phyloP scores from a whole-genome alignment of 2,888 invertebrate species.

The Pseudeuparius sepicola region DNA sequence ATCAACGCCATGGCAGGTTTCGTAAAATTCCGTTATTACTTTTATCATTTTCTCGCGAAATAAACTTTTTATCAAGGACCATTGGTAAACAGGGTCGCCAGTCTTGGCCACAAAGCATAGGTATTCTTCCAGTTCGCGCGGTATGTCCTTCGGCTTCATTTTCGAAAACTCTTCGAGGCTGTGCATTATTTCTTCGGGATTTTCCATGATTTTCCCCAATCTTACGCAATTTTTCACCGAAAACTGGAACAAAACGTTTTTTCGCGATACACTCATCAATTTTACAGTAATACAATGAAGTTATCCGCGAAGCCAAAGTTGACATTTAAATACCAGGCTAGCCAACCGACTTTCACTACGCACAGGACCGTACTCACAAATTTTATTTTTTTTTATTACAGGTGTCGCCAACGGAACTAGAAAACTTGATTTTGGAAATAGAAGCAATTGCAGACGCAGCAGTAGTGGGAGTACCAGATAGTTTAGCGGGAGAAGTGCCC shows the following conservation, averaged over 20 bases:
- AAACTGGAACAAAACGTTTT: conserved; percentile 18
- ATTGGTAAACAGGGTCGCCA: conserved; percentile 89
- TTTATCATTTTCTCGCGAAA: conserved; percentile 78
- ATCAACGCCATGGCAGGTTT: conserved; percentile 64
- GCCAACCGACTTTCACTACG: no score
- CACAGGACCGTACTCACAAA: conserved; percentile 12
- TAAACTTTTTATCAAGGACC: conserved; percentile 78
- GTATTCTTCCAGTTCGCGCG: conserved; percentile 81
- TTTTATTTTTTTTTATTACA: conserved; percentile 36
- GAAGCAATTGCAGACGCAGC: conserved; percentile 67
- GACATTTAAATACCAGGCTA: no score
- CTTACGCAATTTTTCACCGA: conserved; percentile 16
- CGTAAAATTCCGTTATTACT: conserved; percentile 82
- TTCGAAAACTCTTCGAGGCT: conserved; percentile 77
- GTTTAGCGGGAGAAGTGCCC: conserved; percentile 63
- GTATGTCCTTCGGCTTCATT: conserved; percentile 66
- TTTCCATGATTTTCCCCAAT: conserved; percentile 54
- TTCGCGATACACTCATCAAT: no score
- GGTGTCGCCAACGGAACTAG: conserved; percentile 81
- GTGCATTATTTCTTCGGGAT: conserved; percentile 75
- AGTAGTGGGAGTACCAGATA: conserved; percentile 63
- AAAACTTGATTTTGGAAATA: conserved; percentile 62
- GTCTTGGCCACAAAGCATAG: conserved; percentile 84
- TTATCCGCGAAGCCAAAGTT: no score
- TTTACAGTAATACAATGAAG: no score